Evolutionary conservation across 2,797 vertebrate genomes (phyloP).

Genomic region (Tarsius wallacei): DNA sequence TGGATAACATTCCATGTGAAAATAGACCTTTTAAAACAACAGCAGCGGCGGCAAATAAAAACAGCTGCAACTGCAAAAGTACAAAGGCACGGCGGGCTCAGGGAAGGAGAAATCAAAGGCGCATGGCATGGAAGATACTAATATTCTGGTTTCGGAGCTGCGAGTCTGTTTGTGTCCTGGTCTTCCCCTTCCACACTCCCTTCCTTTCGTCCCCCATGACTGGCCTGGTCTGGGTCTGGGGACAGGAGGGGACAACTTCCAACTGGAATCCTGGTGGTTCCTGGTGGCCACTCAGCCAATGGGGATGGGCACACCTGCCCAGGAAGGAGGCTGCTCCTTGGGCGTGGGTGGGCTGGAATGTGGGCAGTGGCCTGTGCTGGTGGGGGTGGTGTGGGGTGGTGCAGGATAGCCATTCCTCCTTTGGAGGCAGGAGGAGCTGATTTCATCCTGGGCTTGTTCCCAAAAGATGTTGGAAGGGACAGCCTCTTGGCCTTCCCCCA

Average conservation of each 20-base stretch:
- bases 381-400: too few relatives aligned
- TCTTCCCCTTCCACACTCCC: background rate
- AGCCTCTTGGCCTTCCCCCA: background rate
- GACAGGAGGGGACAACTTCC: background rate
- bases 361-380: fast-evolving
- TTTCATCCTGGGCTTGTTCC: background rate
- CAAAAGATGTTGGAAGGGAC: background rate
- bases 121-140: background rate
- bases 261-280: background rate
- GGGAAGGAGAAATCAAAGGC: conserved; percentile 50
- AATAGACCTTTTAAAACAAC: conserved; percentile 91
- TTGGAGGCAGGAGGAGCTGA: background rate
- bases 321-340: fast-evolving
- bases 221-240: background rate
- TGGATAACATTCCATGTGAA: conserved; percentile 92
- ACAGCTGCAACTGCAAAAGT: conserved; percentile 87
- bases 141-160: background rate
- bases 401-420: fast-evolving
- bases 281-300: background rate
- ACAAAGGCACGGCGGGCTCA: conserved; percentile 37
- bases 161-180: fast-evolving
- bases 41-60: conserved; percentile 88
- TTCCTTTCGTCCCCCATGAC: too few relatives aligned
- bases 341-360: background rate
- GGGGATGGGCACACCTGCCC: background rate